Evolutionary conservation across 2,113 vertebrate species (phyloP).

Genomic region (Xyliphius kryptos): DNA sequence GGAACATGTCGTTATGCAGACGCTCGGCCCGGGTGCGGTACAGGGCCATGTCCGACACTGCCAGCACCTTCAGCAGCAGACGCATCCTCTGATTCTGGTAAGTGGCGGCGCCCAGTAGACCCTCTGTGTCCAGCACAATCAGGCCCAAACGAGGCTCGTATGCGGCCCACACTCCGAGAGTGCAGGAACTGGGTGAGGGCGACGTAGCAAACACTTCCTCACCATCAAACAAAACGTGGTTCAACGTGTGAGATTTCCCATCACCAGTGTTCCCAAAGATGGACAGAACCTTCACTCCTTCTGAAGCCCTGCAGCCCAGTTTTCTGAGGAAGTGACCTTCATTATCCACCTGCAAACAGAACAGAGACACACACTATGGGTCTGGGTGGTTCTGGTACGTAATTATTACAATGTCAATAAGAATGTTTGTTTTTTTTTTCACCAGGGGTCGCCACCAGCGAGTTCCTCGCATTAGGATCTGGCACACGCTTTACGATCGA

Average conservation of each 20-base stretch:
- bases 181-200: constrained; percentile 70
- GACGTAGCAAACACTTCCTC: constrained; percentile 66
- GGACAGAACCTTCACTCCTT: constrained; percentile 69
- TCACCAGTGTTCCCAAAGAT: constrained; percentile 78
- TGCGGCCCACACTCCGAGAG: constrained; percentile 73
- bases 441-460: too few species aligned
- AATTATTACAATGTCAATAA: too few species aligned
- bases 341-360: constrained; percentile 55
- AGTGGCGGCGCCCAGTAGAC: constrained; percentile 62
- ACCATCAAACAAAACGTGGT: constrained; percentile 66
- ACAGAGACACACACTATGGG: too few species aligned
- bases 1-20: constrained; percentile 76
- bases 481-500: too few species aligned
- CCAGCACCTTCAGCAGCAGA: constrained; percentile 71
- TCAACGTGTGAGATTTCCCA: constrained; percentile 77
- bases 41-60: constrained; percentile 69
- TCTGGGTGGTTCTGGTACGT: too few species aligned
- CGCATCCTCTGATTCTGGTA: constrained; percentile 70
- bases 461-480: too few species aligned
- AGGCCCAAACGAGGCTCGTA: constrained; percentile 60
- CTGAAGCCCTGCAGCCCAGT: constrained; percentile 55
- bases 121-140: constrained; percentile 70
- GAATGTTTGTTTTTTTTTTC: too few species aligned
- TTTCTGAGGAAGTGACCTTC: constrained; percentile 57
- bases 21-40: constrained; percentile 75